phyloP scores from a whole-genome alignment of 2,797 vertebrate genomes.

The Dendrocincla fuliginosa region DNA sequence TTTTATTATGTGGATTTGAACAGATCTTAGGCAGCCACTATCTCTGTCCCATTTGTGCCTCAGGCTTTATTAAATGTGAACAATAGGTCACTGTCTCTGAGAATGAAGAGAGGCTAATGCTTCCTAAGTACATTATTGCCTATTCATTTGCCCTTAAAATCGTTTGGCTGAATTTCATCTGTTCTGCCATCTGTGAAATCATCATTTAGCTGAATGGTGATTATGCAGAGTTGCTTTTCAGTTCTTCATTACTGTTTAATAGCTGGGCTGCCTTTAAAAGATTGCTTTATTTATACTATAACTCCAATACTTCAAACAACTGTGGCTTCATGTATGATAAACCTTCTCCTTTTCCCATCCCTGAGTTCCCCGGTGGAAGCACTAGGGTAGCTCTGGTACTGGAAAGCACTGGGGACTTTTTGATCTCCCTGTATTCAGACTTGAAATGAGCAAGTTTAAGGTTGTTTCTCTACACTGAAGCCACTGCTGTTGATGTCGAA shows the following conservation, averaged over 20 bases:
- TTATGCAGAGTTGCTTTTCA: constrained; percentile 66
- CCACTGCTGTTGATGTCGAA: neutral
- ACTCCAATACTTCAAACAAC: constrained; percentile 11
- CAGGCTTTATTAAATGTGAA: constrained; percentile 60
- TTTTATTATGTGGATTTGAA: constrained; percentile 10
- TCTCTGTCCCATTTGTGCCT: constrained; percentile 12
- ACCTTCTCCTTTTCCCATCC: neutral
- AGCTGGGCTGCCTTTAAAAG: constrained; percentile 65
- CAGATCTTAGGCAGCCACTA: neutral
- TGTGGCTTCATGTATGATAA: neutral
- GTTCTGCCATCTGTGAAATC: constrained; percentile 78
- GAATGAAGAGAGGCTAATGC: constrained; percentile 69
- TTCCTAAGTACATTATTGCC: constrained; percentile 66
- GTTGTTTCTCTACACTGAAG: neutral
- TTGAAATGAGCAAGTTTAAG: neutral
- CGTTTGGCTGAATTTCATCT: constrained; percentile 75
- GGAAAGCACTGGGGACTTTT: neutral
- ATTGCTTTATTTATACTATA: constrained; percentile 33
- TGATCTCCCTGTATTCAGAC: neutral
- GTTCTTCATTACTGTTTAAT: constrained; percentile 72
- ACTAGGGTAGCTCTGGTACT: neutral
- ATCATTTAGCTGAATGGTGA: constrained; percentile 70
- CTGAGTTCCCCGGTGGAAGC: neutral
- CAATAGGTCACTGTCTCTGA: constrained; percentile 61
- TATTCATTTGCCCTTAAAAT: constrained; percentile 71